Evolutionary conservation across 1,140 invertebrate species (phyloP).

Genomic region (Bombus huntii): DNA sequence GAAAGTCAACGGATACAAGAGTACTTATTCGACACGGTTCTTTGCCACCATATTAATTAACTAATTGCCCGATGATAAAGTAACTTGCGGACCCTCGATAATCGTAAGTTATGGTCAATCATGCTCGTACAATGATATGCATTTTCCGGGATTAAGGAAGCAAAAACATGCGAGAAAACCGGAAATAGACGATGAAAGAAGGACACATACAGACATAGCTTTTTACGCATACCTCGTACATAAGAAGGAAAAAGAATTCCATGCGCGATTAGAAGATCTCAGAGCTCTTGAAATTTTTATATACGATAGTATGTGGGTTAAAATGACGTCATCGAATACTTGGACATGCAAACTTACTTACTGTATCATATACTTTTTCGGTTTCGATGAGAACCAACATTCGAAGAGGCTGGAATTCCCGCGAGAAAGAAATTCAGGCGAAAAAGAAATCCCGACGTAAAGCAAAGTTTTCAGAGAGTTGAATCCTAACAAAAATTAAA

Average conservation of each 20-base stretch:
- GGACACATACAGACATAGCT: not conserved
- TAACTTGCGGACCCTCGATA: not conserved
- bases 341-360: not conserved
- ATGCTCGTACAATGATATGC: no score
- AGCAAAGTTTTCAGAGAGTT: no score
- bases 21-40: no score
- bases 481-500: not conserved
- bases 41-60: not conserved
- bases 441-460: no score
- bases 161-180: not conserved
- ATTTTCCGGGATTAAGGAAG: not conserved
- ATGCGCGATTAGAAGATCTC: not conserved
- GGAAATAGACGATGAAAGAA: not conserved
- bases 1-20: not conserved
- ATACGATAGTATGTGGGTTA: not conserved
- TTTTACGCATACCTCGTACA: no score
- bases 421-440: no score
- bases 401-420: no score
- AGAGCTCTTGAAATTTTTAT: not conserved
- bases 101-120: no score
- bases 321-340: not conserved
- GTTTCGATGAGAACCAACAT: no score
- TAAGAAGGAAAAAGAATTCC: not conserved
- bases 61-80: not conserved
- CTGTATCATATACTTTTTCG: no score